Evolutionary conservation across 2,113 vertebrate genomes (phyloP), one percentile per base, ranked within the genome.

Genomic region (Eudyptes chrysolophus): DNA sequence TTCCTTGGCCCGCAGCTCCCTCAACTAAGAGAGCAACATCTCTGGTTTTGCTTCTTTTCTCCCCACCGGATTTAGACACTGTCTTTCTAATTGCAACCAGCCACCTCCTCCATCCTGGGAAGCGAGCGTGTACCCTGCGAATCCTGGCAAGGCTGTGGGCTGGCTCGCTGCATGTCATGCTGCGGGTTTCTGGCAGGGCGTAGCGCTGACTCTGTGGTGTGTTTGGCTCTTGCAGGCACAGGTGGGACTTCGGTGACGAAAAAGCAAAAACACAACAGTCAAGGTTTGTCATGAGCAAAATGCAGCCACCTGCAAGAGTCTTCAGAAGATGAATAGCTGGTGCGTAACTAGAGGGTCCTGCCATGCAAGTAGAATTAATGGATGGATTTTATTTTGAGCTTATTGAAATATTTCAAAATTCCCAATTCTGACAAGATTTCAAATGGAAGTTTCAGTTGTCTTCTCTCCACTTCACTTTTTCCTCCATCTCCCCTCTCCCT

Each of bases 161-260:
- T 55, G 78, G 26, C 61, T 75, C 2, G 1, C 48, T n/a, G 25
- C 4, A 0, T 1, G 2, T 26, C 0, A 0, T 29, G 26, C 54
- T 57, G 49, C 0, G 1, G 38, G 30, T 9, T 91, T 81, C 55
- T 87, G 95, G 86, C 66, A 87, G 44, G 24, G 77, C 0, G 1
- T 60, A 24, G 27, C 7, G 0, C n/a, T 80, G n/a, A 29, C 61
- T 69, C 27, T 17, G 1, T 0, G 1, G 11, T 15, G 32, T n/a
- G 36, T 61, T 90, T 44, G 17, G 48, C 58, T 92, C 18, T 52
- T 80, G 83, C 48, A 55, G 48, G 58, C 27, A 44, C 58, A 93
- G 69, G 90, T 84, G 78, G 62, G 64, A 77, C 58, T 30, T 71
- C 0, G 12, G 62, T 54, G 32, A 34, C 6, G 17, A 66, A 86